These are phyloP conservation scores for Formica exsecta DNA, from an alignment of 1,140 invertebrate genomes.

Conservation along the genomic window DNA sequence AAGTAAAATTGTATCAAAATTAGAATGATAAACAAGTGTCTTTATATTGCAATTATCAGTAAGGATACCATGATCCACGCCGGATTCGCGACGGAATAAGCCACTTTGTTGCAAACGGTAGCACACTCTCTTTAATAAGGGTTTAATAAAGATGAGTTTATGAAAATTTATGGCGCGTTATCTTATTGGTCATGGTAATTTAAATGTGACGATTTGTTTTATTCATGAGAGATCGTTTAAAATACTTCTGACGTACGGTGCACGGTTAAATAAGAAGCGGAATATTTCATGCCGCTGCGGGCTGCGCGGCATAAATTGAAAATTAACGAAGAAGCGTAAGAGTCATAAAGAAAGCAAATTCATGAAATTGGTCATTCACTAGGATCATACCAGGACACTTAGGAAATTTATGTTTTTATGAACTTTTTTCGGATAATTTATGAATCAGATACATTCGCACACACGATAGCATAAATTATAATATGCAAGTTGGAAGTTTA, in stretches of 20 bases:
- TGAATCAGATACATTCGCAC: not conserved
- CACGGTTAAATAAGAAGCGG: constrained; percentile 64
- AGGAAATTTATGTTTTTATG: not conserved
- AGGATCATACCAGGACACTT: not conserved
- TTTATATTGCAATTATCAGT: constrained; percentile 26
- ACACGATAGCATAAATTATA: not conserved
- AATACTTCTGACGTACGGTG: constrained; percentile 61
- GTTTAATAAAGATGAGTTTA: constrained; percentile 67
- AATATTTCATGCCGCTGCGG: constrained; percentile 54
- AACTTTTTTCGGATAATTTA: not conserved
- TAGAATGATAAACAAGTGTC: not conserved
- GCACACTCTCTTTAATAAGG: constrained; percentile 49
- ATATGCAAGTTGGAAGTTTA: not conserved
- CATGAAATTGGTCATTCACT: constrained; percentile 28
- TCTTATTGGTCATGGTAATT: constrained; percentile 62
- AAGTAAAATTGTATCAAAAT: not conserved
- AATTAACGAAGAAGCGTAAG: constrained; percentile 52
- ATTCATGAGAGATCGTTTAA: constrained; percentile 65
- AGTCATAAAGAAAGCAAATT: constrained; percentile 46
- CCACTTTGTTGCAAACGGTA: constrained; percentile 51
- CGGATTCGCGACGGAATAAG: constrained; percentile 31
- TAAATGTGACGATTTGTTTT: constrained; percentile 66
- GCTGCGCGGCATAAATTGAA: constrained; percentile 62
- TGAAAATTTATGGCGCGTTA: constrained; percentile 65
- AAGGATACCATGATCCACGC: not conserved